Base-by-base conservation (phyloP, 2,113 vertebrate species). In the Octodon degus region DNA sequence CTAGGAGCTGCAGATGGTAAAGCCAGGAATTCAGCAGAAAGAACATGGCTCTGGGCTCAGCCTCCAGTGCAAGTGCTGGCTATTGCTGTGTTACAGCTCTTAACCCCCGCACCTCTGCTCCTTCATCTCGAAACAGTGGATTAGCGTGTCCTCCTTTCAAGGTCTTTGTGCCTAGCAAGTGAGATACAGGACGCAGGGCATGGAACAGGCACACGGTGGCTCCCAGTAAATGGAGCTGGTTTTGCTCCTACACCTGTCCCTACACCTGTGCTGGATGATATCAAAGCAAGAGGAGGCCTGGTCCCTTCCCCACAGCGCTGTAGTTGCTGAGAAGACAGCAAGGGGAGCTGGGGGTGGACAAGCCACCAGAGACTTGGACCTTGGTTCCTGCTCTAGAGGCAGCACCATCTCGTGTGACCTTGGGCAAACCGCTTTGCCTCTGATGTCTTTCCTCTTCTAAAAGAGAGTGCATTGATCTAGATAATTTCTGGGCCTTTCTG, bases 401-500 rank as follows among this genome's bases (percentile, higher is more conserved):
- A 0, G 20, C 25, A 5, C 37, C 43, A 13, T 60, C 86, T 91
- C 68, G 37, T 70, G 74, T 92, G 67, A 94, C 93, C 74, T 92
- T 89, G 86, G 77, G 19, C 30, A 77, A 55, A 89, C 90, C 89
- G 93, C 62, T 86, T 84, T 63, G 27, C 43, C 67, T 81, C 92
- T 74, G 24, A 82, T 37, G 50, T 65, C 91, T 84, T 77, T 90
- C 25, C 2, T 90, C 67, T 88, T 37, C n/a, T 85, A 91, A 95
- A 95, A 95, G 77, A 96, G 90, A 89, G 47, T 74, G 80, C 30
- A 72, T 77, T 95, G 93, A 94, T 96, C 94, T 93, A 96, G 95
- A 96, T 97, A 47, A 97, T 97, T 96, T 94, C 84, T 76, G 68
- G 91, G 74, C 53, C 93, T 68, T 95, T 93, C 50, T 86, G 91